Conservation (phyloP, 2,888 invertebrate species). For the Antheraea yamamai region DNA sequence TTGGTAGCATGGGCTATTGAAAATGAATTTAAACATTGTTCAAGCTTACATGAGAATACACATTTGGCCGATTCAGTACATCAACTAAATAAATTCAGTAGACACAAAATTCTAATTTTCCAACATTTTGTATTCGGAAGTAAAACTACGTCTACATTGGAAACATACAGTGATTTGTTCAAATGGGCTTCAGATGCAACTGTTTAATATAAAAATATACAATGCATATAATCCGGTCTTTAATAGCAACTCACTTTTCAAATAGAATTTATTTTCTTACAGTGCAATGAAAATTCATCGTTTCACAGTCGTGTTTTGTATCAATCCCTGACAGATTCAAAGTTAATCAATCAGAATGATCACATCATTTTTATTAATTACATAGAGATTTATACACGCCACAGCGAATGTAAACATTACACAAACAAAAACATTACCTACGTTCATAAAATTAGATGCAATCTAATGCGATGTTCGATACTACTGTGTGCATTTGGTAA, state of each 20-base stretch:
- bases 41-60: no score
- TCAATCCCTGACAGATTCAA: constrained; percentile 1
- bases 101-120: no score
- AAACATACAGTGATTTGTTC: no score
- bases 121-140: no score
- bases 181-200: no score
- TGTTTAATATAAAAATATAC: not conserved
- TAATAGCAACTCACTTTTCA: not conserved
- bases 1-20: no score
- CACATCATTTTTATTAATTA: constrained; percentile 13
- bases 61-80: no score
- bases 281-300: not conserved
- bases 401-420: not conserved
- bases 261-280: not conserved
- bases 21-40: no score
- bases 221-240: not conserved
- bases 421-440: not conserved
- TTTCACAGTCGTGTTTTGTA: not conserved
- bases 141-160: no score
- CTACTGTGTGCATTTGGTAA: not conserved
- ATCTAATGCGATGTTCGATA: not conserved
- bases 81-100: no score
- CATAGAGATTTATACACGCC: constrained; percentile 4
- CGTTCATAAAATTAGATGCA: not conserved
- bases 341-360: constrained; percentile 2